Evolutionary conservation across 1,140 invertebrate genomes (phyloP).

Genomic region (Polypedilum pembai): DNA sequence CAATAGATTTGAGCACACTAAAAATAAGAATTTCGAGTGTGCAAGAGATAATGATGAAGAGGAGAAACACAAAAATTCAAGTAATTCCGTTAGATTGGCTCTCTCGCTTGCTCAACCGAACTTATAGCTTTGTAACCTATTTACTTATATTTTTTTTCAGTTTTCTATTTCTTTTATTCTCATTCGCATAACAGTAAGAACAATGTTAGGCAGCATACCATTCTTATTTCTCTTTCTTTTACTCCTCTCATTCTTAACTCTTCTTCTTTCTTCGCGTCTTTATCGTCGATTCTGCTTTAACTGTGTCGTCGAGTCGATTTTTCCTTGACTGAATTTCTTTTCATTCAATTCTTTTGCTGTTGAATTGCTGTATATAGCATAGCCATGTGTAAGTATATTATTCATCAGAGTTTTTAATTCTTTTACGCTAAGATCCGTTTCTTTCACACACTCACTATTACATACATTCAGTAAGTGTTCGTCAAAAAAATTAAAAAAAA

Average conservation of each 20-base stretch:
- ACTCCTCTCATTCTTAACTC: background rate
- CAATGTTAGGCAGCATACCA: slow-evolving; percentile 5
- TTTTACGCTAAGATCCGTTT: slow-evolving; percentile 17
- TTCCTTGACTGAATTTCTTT: slow-evolving; percentile 12
- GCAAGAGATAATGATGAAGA: too few species aligned
- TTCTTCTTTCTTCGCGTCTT: background rate
- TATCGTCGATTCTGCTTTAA: slow-evolving; percentile 24
- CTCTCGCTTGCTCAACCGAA: background rate
- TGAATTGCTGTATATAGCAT: background rate
- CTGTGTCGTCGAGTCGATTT: slow-evolving; percentile 15
- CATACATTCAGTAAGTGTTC: background rate
- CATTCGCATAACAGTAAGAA: background rate
- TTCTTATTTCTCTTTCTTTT: background rate
- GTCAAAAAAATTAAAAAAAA: background rate
- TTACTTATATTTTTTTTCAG: slow-evolving; percentile 23
- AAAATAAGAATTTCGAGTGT: background rate
- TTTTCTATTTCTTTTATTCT: background rate
- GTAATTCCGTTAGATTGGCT: slow-evolving; percentile 22
- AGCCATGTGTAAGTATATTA: background rate
- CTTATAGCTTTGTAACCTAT: background rate
- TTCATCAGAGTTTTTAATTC: background rate
- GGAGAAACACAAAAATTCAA: background rate
- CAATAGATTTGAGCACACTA: background rate
- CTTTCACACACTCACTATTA: background rate
- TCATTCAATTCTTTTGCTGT: slow-evolving; percentile 8